Percentiles rank a stretch among this genome's conserved stretches.
phyloP scores from a whole-genome alignment of 2,888 invertebrate genomes.

The Ephialtes manifestator region DNA sequence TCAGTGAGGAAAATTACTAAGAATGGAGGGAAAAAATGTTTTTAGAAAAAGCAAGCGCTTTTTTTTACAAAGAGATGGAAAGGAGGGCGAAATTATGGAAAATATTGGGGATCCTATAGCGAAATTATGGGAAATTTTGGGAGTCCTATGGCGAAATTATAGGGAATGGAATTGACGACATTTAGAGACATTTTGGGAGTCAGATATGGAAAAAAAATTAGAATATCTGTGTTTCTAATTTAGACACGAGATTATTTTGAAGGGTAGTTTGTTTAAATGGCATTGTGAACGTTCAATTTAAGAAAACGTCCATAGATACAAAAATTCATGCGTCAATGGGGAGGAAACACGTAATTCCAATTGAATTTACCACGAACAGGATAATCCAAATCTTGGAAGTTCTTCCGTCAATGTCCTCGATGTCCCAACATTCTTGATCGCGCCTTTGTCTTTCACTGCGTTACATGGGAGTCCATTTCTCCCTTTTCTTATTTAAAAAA shows the following conservation, averaged over 20 bases:
- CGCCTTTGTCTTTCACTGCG: background rate
- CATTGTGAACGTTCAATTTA: background rate
- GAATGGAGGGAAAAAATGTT: too few relatives aligned
- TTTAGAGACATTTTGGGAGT: background rate
- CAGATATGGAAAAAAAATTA: background rate
- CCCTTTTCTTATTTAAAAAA: background rate
- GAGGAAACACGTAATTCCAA: slow-evolving; percentile 30
- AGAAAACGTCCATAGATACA: background rate
- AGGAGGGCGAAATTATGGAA: too few relatives aligned
- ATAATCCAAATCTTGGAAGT: slow-evolving; percentile 14
- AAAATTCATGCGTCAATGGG: slow-evolving; percentile 39
- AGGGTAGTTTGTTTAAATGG: background rate
- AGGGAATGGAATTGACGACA: too few relatives aligned
- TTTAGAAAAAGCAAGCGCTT: too few relatives aligned
- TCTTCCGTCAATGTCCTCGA: background rate
- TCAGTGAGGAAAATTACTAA: too few relatives aligned
- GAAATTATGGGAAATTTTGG: too few relatives aligned
- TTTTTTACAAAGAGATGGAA: too few relatives aligned
- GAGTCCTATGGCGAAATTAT: too few relatives aligned
- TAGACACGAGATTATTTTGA: background rate
- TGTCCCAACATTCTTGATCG: background rate
- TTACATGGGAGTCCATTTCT: background rate
- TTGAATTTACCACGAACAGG: slow-evolving; percentile 56
- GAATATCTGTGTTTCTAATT: too few relatives aligned
- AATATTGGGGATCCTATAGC: too few relatives aligned